These are phyloP conservation scores for Agrypnus murinus DNA, from an alignment of 2,888 invertebrate species.

Conservation along the genomic window DNA sequence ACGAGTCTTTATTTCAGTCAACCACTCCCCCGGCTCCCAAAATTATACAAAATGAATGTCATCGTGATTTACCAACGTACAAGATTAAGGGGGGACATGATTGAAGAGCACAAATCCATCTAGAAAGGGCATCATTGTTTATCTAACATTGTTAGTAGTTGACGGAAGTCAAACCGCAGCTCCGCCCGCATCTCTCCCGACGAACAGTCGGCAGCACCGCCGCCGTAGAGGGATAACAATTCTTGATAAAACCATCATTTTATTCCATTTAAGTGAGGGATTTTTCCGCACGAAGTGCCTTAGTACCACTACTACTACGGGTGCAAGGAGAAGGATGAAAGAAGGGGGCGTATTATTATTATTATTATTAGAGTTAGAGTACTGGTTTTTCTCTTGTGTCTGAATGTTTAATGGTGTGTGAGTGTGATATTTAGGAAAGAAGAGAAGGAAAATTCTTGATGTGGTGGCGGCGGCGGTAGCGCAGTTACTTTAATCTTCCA, in stretches of 20 bases:
- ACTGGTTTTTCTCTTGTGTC: slow-evolving; percentile 38
- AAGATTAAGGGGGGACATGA: slow-evolving; percentile 47
- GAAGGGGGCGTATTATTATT: slow-evolving; percentile 29
- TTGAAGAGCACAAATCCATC: slow-evolving; percentile 51
- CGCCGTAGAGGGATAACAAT: slow-evolving; percentile 42
- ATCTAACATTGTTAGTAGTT: slow-evolving; percentile 54
- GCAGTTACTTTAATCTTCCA: too few species aligned
- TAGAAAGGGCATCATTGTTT: slow-evolving; percentile 52
- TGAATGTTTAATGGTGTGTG: slow-evolving; percentile 39
- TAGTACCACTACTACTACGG: too few species aligned
- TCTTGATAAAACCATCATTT: slow-evolving; percentile 50
- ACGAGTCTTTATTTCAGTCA: slow-evolving; percentile 22
- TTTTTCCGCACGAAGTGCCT: slow-evolving; percentile 40
- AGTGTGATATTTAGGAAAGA: slow-evolving; percentile 11
- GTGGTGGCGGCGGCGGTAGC: too few species aligned
- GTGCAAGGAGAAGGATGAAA: neutral
- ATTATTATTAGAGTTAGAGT: slow-evolving; percentile 44
- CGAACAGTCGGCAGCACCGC: too few species aligned
- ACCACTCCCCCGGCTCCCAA: slow-evolving; percentile 45
- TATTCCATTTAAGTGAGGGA: slow-evolving; percentile 40
- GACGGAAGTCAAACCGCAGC: slow-evolving; percentile 53
- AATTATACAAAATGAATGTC: slow-evolving; percentile 55
- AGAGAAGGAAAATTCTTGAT: too few species aligned
- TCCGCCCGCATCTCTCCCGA: slow-evolving; percentile 45
- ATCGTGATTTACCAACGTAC: slow-evolving; percentile 52